Conservation (phyloP, 2,797 vertebrate genomes). For the Sebastolobus altivelis region DNA sequence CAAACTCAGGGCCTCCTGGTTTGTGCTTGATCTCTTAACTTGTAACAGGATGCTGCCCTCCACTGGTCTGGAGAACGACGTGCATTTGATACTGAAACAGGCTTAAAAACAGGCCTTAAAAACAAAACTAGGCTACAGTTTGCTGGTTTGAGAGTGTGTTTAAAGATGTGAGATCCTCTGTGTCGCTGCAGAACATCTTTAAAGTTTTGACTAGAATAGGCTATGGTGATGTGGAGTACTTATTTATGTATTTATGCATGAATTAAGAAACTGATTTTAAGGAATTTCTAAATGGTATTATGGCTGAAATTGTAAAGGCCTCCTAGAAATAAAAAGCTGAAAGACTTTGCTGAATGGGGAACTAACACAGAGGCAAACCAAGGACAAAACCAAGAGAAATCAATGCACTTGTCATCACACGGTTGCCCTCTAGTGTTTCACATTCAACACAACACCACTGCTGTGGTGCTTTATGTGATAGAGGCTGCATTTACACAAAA, state of each 20-base stretch:
- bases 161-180: neutral
- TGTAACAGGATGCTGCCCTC: slow-evolving; percentile 39
- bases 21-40: neutral
- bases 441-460: neutral
- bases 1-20: neutral
- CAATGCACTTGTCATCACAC: neutral
- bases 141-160: neutral
- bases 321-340: neutral
- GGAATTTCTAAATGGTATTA: neutral
- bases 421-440: slow-evolving; percentile 43
- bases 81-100: neutral
- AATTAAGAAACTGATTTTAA: neutral
- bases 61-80: slow-evolving; percentile 22
- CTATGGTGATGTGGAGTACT: neutral
- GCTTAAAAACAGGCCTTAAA: neutral
- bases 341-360: neutral
- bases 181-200: neutral
- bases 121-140: neutral
- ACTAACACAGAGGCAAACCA: neutral
- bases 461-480: neutral
- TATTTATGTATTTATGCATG: neutral
- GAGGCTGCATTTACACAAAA: neutral
- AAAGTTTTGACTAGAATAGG: neutral
- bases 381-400: neutral
- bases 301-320: neutral